These are phyloP conservation scores for Hesperia comma DNA, from an alignment of 2,888 invertebrate species.

Conservation along the genomic window DNA sequence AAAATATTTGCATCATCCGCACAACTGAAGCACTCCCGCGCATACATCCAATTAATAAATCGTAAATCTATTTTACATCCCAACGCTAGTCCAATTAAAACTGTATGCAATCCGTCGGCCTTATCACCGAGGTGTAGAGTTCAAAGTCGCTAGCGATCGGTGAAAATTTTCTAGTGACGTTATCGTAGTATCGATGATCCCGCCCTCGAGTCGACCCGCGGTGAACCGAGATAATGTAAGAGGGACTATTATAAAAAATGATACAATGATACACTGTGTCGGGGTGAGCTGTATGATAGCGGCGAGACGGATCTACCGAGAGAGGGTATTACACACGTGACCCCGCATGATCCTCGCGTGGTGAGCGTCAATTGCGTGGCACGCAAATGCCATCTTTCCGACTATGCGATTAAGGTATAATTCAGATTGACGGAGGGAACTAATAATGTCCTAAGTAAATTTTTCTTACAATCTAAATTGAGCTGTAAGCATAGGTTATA, in stretches of 20 bases:
- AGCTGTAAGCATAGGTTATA: too few relatives aligned
- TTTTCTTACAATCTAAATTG: too few relatives aligned
- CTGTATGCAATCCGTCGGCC: background rate
- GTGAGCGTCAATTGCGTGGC: too few relatives aligned
- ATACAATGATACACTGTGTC: slow-evolving; percentile 21
- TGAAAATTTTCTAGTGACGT: slow-evolving; percentile 23
- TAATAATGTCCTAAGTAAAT: too few relatives aligned
- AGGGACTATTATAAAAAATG: slow-evolving; percentile 17
- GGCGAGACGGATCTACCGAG: background rate
- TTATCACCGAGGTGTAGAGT: slow-evolving; percentile 21
- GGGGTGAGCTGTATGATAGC: background rate
- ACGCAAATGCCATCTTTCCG: too few relatives aligned
- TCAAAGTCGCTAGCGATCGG: slow-evolving; percentile 21
- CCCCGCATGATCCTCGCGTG: background rate
- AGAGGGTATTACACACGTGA: background rate
- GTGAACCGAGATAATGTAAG: slow-evolving; percentile 24
- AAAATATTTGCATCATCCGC: slow-evolving; percentile 11
- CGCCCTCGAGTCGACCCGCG: slow-evolving; percentile 22
- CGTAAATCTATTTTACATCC: slow-evolving; percentile 19
- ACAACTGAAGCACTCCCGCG: slow-evolving; percentile 16
- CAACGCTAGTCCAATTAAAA: slow-evolving; percentile 21
- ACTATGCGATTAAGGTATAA: too few relatives aligned
- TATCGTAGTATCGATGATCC: slow-evolving; percentile 19
- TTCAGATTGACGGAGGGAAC: too few relatives aligned
- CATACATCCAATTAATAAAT: slow-evolving; percentile 26